phyloP scores from a whole-genome alignment of 2,888 invertebrate genomes.

The Aporophyla lueneburgensis region DNA sequence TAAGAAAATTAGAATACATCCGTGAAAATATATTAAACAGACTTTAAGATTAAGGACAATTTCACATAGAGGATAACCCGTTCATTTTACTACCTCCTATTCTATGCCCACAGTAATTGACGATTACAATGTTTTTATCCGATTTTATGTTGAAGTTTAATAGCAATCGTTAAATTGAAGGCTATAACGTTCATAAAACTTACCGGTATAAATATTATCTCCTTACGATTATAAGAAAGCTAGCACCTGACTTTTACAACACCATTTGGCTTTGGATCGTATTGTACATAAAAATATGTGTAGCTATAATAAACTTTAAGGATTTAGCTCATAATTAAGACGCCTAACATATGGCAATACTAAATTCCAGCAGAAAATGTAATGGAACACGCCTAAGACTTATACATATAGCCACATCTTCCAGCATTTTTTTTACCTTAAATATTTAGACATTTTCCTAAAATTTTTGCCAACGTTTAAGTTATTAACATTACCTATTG shows the following conservation, averaged over 20 bases:
- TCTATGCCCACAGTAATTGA: conserved; percentile 15
- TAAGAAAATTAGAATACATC: background rate
- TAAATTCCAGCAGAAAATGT: background rate
- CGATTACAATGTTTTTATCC: conserved; percentile 17
- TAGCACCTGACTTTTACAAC: conserved; percentile 39
- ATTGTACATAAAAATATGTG: background rate
- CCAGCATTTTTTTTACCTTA: no score
- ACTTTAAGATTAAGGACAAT: background rate
- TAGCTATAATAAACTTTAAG: conserved; percentile 7
- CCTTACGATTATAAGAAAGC: conserved; percentile 22
- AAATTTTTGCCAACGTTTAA: no score
- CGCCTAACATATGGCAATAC: background rate
- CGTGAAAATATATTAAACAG: background rate
- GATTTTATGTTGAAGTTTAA: conserved; percentile 37
- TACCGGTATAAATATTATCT: conserved; percentile 13
- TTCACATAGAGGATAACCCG: background rate
- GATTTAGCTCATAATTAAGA: conserved; percentile 19
- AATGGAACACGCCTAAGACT: no score
- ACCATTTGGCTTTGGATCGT: conserved; percentile 13
- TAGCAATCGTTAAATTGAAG: conserved; percentile 20
- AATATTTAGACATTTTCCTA: no score
- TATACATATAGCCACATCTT: no score
- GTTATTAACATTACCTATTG: no score
- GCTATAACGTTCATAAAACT: conserved; percentile 8
- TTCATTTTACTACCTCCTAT: conserved; percentile 2